Conservation (phyloP, 1,140 invertebrate species). For the Pseudomyrmex flavicornis region DNA sequence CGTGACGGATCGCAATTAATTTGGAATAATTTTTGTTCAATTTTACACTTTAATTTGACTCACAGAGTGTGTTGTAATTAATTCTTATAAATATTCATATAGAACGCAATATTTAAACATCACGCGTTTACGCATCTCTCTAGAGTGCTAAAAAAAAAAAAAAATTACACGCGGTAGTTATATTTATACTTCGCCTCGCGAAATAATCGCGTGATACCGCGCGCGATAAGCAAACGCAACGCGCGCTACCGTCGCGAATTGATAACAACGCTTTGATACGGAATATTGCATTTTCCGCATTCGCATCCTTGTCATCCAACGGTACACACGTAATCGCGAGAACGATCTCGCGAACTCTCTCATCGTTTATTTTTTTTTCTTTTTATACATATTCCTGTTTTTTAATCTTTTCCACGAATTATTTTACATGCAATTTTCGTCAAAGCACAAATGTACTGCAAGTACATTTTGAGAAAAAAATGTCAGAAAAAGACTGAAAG, state of each 20-base stretch:
- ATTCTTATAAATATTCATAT: slow-evolving; percentile 4
- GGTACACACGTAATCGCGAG: too few species aligned
- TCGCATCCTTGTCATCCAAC: not conserved
- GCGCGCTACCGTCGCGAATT: not conserved
- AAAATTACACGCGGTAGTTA: not conserved
- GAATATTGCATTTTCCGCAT: not conserved
- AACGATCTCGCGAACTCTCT: too few species aligned
- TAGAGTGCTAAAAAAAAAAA: not conserved
- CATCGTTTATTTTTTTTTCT: too few species aligned
- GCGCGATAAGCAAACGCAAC: slow-evolving; percentile 19
- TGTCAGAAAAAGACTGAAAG: too few species aligned
- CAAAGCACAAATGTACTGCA: too few species aligned
- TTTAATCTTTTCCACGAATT: too few species aligned
- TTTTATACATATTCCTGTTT: too few species aligned
- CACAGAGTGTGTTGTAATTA: not conserved
- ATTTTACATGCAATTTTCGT: too few species aligned
- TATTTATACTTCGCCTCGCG: slow-evolving; percentile 4
- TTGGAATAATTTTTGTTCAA: not conserved
- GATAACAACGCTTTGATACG: slow-evolving; percentile 44
- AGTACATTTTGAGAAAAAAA: too few species aligned
- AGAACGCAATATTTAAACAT: not conserved
- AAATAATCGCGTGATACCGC: not conserved
- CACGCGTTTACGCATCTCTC: too few species aligned
- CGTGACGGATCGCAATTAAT: not conserved
- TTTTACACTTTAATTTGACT: not conserved